These are phyloP conservation scores for Cantharis rustica DNA, from an alignment of 2,888 invertebrate genomes.

Conservation along the genomic window DNA sequence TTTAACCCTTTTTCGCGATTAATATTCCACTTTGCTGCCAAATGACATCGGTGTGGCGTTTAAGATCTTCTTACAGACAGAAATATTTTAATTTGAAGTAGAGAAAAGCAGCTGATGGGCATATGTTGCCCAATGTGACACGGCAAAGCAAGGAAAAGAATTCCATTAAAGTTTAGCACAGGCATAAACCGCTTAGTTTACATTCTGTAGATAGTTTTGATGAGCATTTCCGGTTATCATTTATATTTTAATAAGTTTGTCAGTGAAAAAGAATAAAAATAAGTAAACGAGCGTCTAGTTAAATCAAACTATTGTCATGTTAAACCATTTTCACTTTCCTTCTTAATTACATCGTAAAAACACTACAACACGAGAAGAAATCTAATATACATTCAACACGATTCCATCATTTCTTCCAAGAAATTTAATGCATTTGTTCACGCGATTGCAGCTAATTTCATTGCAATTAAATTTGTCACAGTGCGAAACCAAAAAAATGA, in stretches of 20 bases:
- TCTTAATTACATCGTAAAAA: slow-evolving; percentile 7
- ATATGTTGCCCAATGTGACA: slow-evolving; percentile 21
- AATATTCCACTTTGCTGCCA: neutral
- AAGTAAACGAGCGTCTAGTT: neutral
- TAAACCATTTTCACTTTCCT: neutral
- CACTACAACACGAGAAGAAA: slow-evolving; percentile 2
- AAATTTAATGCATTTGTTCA: slow-evolving; percentile 10
- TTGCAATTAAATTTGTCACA: neutral
- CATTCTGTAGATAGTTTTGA: slow-evolving; percentile 42
- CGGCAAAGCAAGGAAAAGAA: slow-evolving; percentile 31
- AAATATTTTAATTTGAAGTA: slow-evolving; percentile 21
- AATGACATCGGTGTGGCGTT: slow-evolving; percentile 5
- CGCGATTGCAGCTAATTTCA: slow-evolving; percentile 2
- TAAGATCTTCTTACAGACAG: slow-evolving; percentile 9
- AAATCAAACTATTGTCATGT: slow-evolving; percentile 5
- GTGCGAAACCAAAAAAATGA: neutral
- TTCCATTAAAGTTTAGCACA: slow-evolving; percentile 42
- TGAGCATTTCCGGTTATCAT: slow-evolving; percentile 44
- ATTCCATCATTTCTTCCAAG: neutral
- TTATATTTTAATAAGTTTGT: slow-evolving; percentile 35
- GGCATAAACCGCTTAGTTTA: slow-evolving; percentile 43
- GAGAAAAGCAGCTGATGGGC: slow-evolving; percentile 25
- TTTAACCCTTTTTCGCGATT: neutral
- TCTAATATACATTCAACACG: slow-evolving; percentile 7
- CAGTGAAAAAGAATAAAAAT: neutral